These are phyloP conservation scores for Andrena haemorrhoa DNA, from an alignment of 2,888 invertebrate species.

Conservation along the genomic window DNA sequence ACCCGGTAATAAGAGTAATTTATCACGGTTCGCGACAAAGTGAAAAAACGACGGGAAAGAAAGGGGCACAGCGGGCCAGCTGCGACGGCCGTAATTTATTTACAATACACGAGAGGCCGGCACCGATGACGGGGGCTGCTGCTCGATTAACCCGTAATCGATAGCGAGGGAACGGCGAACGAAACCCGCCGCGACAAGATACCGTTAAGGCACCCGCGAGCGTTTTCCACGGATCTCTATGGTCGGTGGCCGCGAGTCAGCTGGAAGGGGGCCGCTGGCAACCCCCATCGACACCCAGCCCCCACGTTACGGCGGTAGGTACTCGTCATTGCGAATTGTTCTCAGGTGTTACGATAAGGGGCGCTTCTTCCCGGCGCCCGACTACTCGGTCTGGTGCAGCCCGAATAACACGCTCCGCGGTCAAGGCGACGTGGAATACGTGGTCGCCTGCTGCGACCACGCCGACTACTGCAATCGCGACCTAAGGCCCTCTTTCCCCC, in stretches of 20 bases:
- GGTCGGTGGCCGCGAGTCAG: not conserved
- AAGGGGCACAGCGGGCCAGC: slow-evolving; percentile 2
- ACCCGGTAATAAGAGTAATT: slow-evolving; percentile 53
- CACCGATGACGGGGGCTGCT: not conserved
- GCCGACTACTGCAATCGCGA: slow-evolving; percentile 91
- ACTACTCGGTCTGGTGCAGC: slow-evolving; percentile 82
- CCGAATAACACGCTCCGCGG: slow-evolving; percentile 78
- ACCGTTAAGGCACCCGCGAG: slow-evolving; percentile 6
- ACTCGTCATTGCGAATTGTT: slow-evolving; percentile 75
- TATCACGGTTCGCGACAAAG: slow-evolving; percentile 45
- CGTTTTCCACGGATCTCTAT: not conserved
- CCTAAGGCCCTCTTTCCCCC: slow-evolving; percentile 86
- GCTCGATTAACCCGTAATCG: slow-evolving; percentile 12
- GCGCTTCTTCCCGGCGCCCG: slow-evolving; percentile 81
- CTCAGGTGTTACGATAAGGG: slow-evolving; percentile 84
- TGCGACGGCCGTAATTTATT: slow-evolving; percentile 38
- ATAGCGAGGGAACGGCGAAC: not conserved
- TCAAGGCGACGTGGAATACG: slow-evolving; percentile 87
- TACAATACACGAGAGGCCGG: slow-evolving; percentile 18
- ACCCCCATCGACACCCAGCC: not conserved
- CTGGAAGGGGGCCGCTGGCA: not conserved
- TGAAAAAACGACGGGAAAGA: slow-evolving; percentile 20
- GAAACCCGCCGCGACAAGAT: slow-evolving; percentile 6
- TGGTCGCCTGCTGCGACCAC: slow-evolving; percentile 92
- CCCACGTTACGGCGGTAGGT: slow-evolving; percentile 25